phyloP scores from a whole-genome alignment of 1,140 invertebrate species.

The Yoshiicerus persimilis region DNA sequence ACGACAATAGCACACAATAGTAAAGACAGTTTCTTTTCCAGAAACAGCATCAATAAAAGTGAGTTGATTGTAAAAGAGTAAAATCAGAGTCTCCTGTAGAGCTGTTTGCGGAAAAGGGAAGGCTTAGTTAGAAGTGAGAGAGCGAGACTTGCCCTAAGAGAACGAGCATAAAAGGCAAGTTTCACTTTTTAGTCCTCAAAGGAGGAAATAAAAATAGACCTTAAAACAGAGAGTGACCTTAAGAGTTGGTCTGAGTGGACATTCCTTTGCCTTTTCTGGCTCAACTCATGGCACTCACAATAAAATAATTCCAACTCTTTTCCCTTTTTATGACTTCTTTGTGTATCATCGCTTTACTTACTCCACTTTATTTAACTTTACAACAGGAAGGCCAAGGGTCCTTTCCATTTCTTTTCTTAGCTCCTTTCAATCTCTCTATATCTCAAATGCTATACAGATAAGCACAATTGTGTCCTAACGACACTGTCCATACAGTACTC shows the following conservation, averaged over 20 bases:
- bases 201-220: slow-evolving; percentile 1
- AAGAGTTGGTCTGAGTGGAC: neutral
- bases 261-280: neutral
- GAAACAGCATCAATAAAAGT: neutral
- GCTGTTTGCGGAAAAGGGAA: slow-evolving; percentile 13
- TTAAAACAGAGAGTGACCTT: slow-evolving; percentile 21
- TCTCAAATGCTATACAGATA: neutral
- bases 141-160: neutral
- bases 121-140: neutral
- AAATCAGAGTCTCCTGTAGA: neutral
- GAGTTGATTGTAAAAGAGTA: slow-evolving; percentile 17
- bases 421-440: neutral
- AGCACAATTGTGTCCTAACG: neutral
- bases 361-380: neutral
- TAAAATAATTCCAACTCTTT: slow-evolving; percentile 32
- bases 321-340: slow-evolving; percentile 14
- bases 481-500: neutral
- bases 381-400: slow-evolving; percentile 24
- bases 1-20: too few species aligned
- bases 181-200: neutral
- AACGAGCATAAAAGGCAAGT: slow-evolving; percentile 29
- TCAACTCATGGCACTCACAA: neutral
- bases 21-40: neutral
- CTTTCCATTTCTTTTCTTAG: neutral
- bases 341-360: neutral